These are phyloP conservation scores for Torymus aiolomorphi DNA, from an alignment of 2,888 invertebrate genomes.

Conservation along the genomic window DNA sequence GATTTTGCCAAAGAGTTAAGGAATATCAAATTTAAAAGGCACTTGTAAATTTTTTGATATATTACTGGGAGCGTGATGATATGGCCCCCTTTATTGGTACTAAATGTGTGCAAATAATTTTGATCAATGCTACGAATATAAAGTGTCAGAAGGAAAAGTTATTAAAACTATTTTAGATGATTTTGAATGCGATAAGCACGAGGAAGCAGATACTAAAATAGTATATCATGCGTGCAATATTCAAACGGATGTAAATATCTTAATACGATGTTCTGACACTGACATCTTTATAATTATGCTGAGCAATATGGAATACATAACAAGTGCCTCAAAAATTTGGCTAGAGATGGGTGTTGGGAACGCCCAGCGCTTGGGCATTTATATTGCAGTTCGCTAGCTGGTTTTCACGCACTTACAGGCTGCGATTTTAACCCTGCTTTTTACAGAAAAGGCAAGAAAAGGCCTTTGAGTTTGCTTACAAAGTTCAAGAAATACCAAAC, in stretches of 20 bases:
- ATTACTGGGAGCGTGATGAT: conserved; percentile 55
- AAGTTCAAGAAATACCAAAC: not conserved
- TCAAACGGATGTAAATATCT: not conserved
- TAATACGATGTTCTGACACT: not conserved
- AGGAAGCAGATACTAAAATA: too few species aligned
- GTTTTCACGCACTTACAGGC: too few species aligned
- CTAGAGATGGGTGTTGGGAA: too few species aligned
- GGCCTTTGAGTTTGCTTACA: too few species aligned
- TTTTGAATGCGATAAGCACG: too few species aligned
- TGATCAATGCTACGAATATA: conserved; percentile 49
- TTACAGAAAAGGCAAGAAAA: too few species aligned
- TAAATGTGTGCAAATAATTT: conserved; percentile 59
- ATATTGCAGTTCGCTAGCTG: too few species aligned
- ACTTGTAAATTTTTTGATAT: conserved; percentile 42
- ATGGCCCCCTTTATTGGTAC: conserved; percentile 56
- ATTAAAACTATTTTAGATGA: not conserved
- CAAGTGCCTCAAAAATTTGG: too few species aligned
- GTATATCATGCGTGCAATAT: not conserved
- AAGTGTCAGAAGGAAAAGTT: conserved; percentile 48
- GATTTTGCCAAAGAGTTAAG: conserved; percentile 59
- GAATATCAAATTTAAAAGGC: conserved; percentile 59
- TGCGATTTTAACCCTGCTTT: too few species aligned
- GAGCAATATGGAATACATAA: not conserved
- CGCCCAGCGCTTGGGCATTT: too few species aligned
- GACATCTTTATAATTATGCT: not conserved